These are phyloP conservation scores for Brachystomella parvula DNA, from an alignment of 1,140 invertebrate genomes.

Conservation along the genomic window DNA sequence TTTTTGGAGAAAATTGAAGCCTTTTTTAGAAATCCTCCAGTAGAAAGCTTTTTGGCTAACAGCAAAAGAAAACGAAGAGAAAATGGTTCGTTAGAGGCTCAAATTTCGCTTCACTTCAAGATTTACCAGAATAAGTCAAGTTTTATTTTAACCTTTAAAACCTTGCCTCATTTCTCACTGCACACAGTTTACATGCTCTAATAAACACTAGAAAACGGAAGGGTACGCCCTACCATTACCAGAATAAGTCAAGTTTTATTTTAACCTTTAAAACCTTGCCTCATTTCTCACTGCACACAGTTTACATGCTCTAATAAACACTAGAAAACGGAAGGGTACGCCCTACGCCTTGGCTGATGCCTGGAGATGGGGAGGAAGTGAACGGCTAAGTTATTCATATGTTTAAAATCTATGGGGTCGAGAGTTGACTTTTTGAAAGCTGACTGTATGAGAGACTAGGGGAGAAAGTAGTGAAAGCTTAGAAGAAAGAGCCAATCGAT, in stretches of 20 bases:
- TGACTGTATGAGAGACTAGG: background rate
- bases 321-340: background rate
- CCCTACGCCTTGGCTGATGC: too few relatives aligned
- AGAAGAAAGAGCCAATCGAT: background rate
- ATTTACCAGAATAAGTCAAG: too few relatives aligned
- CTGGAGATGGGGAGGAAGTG: background rate
- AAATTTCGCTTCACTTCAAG: too few relatives aligned
- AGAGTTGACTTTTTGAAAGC: background rate
- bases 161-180: background rate
- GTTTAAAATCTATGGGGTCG: background rate
- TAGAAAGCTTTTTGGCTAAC: background rate
- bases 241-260: background rate
- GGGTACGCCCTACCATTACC: background rate
- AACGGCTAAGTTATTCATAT: background rate
- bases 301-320: background rate
- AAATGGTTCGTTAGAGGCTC: conserved; percentile 8
- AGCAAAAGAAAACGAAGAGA: background rate
- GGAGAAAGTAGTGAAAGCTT: background rate
- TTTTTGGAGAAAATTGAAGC: too few relatives aligned
- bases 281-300: background rate
- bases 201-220: background rate
- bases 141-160: background rate
- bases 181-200: background rate
- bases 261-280: background rate
- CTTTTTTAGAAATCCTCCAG: background rate